Evolutionary conservation across 1,140 invertebrate species (phyloP).

Genomic region (Euwallacea fornicatus): DNA sequence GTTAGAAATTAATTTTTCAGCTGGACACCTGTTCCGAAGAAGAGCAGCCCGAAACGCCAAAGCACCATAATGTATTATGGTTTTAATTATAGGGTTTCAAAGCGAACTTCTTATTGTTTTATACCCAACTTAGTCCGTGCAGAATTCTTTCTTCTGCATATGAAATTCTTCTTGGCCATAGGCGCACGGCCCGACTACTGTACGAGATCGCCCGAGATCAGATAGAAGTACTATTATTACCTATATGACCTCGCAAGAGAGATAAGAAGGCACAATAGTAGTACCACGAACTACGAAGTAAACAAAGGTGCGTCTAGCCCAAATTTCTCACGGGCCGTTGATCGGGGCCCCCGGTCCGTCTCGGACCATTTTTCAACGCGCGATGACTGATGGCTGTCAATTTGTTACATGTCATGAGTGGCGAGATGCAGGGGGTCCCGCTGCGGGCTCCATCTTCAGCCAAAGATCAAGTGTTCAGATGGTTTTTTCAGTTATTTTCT

Average conservation of each 20-base stretch:
- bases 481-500: no score
- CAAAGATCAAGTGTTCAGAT: not conserved
- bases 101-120: no score
- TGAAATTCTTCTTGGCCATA: no score
- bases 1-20: conserved; percentile 2
- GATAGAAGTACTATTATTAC: not conserved
- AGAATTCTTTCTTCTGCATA: no score
- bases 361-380: conserved; percentile 44
- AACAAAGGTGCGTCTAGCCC: conserved; percentile 16
- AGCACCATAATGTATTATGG: not conserved
- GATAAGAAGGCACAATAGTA: conserved; percentile 23
- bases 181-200: no score
- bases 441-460: conserved; percentile 8
- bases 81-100: not conserved
- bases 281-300: conserved; percentile 14
- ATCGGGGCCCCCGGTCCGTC: conserved; percentile 17
- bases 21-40: not conserved
- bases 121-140: no score
- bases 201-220: not conserved
- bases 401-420: conserved; percentile 51
- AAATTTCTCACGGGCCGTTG: conserved; percentile 37
- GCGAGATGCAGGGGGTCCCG: conserved; percentile 34
- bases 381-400: conserved; percentile 52
- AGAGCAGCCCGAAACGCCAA: not conserved
- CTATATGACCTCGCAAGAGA: not conserved